Conservation (phyloP, 2,797 vertebrate genomes). For the Gobionotothen gibberifrons region DNA sequence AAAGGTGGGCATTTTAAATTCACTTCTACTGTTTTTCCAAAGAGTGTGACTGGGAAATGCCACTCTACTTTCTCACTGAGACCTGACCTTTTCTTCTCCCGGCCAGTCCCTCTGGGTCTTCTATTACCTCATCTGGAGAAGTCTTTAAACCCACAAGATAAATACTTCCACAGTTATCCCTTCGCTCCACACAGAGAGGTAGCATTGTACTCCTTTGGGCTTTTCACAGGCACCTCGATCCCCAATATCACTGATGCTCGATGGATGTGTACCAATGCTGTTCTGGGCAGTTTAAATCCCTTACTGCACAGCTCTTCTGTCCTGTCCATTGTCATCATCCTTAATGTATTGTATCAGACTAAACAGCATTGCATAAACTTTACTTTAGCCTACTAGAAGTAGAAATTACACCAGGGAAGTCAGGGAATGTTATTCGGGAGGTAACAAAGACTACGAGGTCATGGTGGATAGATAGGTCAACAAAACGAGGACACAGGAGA, state of each 20-base stretch:
- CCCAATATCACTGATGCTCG: no score
- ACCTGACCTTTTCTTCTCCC: conserved; percentile 60
- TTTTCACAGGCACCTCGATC: no score
- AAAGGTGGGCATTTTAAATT: conserved; percentile 35
- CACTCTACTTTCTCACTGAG: conserved; percentile 30
- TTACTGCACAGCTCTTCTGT: no score
- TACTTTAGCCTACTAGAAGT: not conserved
- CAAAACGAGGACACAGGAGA: not conserved
- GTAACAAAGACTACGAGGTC: not conserved
- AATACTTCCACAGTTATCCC: conserved; percentile 54
- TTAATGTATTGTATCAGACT: not conserved
- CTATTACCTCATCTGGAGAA: conserved; percentile 55
- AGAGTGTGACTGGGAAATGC: conserved; percentile 45
- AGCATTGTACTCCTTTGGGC: not conserved
- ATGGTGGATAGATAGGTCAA: not conserved
- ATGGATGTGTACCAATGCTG: no score
- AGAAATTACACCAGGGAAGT: not conserved
- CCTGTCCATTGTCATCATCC: not conserved
- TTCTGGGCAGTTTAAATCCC: no score
- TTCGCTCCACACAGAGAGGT: conserved; percentile 7
- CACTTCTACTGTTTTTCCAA: conserved; percentile 10
- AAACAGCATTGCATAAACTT: not conserved
- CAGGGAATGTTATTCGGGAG: not conserved
- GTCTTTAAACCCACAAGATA: conserved; percentile 56
- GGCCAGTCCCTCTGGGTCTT: conserved; percentile 39